Base-by-base conservation (phyloP, 2,888 invertebrate species). In the Keiferia lycopersicella region DNA sequence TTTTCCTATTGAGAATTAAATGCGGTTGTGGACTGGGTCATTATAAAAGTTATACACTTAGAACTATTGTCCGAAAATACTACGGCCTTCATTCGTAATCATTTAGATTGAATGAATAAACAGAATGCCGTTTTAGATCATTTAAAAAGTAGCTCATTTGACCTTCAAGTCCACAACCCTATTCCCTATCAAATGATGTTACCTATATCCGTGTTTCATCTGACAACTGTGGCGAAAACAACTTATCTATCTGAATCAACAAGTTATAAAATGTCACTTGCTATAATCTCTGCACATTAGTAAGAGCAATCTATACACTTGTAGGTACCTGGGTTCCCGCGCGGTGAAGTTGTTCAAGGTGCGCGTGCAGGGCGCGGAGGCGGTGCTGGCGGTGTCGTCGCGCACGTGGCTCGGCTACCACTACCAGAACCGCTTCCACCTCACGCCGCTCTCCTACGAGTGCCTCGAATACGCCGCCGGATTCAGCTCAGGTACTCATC, bases 381-480 rank as follows among this genome's bases (percentile, higher is more conserved):
- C 99, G 0, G 99, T 99, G 0, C 88, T 99, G 39, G 99, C 99
- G 0, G 98, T 99, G 94, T 99, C 99, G 0, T 98, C 98, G 71
- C 94, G 99, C 71, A 98, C 98, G 0, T 99, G 99, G 99, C 92
- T 99, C 26, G 98, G 98, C 78, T 99, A 99, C 82, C 98, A 98
- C 78, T 98, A 99, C 84, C 99, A 99, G 86, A 99, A 98, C 87
- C 94, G 97, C 62, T 98, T 98, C 78, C 98, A 99, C 85, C 91
- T 99, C 58, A 99, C 99, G 0, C 99, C 99, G 0, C 87, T 99
- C 0, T 98, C 98, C 0, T 99, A 99, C 80, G 99, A 99, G 85
- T 96, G 98, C 64, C 89, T 99, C 65, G 99, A 99, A 82, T 99
- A 98, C 87, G 99, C 99, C 0, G 98, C 99, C 0, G 99, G 99